Percentiles rank a stretch among this genome's conserved stretches.
Evolutionary conservation across 37 sponge, comb jelly and placozoan species (phyloP).

Genomic region (Ianthella basta): DNA sequence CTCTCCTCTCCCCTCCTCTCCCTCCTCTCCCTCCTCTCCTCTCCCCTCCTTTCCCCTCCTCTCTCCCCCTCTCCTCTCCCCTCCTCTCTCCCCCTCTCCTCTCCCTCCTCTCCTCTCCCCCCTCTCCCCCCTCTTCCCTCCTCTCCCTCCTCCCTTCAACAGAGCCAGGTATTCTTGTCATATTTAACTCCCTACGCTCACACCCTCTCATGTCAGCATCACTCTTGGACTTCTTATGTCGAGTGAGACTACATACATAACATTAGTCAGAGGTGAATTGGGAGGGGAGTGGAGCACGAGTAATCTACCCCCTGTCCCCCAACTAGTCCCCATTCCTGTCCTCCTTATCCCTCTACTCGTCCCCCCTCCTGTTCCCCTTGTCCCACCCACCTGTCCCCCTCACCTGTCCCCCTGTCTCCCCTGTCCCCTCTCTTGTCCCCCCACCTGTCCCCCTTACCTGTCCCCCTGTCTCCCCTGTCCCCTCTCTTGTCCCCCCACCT

Average conservation of each 20-base stretch:
- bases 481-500: too few relatives aligned
- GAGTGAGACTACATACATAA: conserved; percentile 57
- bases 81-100: background rate
- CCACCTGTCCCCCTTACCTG: too few relatives aligned
- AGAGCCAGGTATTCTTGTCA: conserved; percentile 97
- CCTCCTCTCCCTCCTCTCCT: background rate
- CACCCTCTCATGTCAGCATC: conserved; percentile 87
- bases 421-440: too few relatives aligned
- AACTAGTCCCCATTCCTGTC: too few relatives aligned
- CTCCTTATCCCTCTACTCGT: too few relatives aligned
- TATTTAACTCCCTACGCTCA: conserved; percentile 85
- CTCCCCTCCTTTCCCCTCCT: background rate
- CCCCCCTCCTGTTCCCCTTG: too few relatives aligned
- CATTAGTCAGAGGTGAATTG: too few relatives aligned
- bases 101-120: background rate
- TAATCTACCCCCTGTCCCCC: too few relatives aligned
- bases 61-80: background rate
- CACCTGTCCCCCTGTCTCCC: too few relatives aligned
- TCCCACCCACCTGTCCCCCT: too few relatives aligned
- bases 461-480: too few relatives aligned
- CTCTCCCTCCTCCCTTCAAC: background rate
- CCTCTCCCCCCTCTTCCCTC: background rate
- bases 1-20: background rate
- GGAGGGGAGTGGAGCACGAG: conserved; percentile 25
- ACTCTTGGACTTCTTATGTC: conserved; percentile 92